Conservation (phyloP, 2,113 vertebrate species). For the Pungitius pungitius region DNA sequence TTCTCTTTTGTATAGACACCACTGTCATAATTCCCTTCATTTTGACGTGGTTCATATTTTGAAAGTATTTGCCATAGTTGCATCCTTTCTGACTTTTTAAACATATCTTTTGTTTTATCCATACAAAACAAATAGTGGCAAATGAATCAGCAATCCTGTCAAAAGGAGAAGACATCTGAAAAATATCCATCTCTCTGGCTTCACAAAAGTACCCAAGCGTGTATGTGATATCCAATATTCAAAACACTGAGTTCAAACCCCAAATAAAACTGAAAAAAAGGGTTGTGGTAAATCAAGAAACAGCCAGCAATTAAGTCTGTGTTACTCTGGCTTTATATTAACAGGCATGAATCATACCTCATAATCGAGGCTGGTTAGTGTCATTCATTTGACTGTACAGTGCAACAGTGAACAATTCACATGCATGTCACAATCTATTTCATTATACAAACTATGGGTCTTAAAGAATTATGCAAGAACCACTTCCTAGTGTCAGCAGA, state of each 20-base stretch:
- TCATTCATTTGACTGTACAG: conserved; percentile 47
- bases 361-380: conserved; percentile 17
- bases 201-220: not conserved
- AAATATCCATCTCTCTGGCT: not conserved
- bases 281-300: not conserved
- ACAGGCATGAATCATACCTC: not conserved
- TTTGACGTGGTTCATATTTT: not conserved
- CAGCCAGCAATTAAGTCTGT: not conserved
- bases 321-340: not conserved
- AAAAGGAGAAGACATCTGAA: not conserved
- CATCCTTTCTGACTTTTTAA: not conserved
- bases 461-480: conserved; percentile 60
- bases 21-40: not conserved
- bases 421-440: conserved; percentile 63
- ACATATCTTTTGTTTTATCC: not conserved
- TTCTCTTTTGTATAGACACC: not conserved
- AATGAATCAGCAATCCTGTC: not conserved
- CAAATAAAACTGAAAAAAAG: not conserved
- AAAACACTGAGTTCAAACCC: not conserved
- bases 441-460: conserved; percentile 52
- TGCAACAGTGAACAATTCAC: conserved; percentile 55
- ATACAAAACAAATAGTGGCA: not conserved
- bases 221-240: not conserved
- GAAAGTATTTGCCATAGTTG: not conserved
- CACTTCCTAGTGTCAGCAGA: conserved; percentile 54